A percentile compares a stretch with the other conserved stretches of the same genome.
Conservation (phyloP, 2,797 vertebrate genomes). For the Cynopterus sphinx region DNA sequence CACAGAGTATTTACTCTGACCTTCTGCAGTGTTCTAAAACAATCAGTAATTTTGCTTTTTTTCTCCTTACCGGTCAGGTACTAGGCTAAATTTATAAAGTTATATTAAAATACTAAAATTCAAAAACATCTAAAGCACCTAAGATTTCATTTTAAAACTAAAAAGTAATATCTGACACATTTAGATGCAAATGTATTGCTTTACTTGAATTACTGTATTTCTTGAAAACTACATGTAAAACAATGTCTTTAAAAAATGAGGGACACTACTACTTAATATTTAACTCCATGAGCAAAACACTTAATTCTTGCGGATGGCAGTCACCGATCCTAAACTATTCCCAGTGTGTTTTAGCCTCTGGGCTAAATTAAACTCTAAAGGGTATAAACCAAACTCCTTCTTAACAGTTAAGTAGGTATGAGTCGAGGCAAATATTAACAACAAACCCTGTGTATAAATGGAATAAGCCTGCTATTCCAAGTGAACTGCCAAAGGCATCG, state of each 20-base stretch:
- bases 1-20: conserved; percentile 39
- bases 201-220: conserved; percentile 45
- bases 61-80: conserved; percentile 45
- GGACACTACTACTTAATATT: conserved; percentile 5
- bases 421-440: conserved; percentile 75
- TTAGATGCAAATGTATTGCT: conserved; percentile 24
- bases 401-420: conserved; percentile 52
- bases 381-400: conserved; percentile 71
- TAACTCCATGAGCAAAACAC: conserved; percentile 41
- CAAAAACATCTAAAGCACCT: conserved; percentile 45
- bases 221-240: conserved; percentile 59
- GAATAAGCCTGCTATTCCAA: conserved; percentile 53
- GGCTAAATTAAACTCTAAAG: conserved; percentile 57
- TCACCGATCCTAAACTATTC: conserved; percentile 43
- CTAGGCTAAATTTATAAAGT: conserved; percentile 68
- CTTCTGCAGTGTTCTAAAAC: conserved; percentile 36
- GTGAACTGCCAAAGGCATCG: background rate
- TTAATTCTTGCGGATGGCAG: conserved; percentile 32
- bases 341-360: conserved; percentile 48
- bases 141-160: conserved; percentile 75
- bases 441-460: conserved; percentile 65
- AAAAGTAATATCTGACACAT: conserved; percentile 48
- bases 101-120: conserved; percentile 47
- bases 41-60: conserved; percentile 15
- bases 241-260: background rate